Conservation (phyloP, 2,113 vertebrate species). For the Ardeotis arabs region DNA sequence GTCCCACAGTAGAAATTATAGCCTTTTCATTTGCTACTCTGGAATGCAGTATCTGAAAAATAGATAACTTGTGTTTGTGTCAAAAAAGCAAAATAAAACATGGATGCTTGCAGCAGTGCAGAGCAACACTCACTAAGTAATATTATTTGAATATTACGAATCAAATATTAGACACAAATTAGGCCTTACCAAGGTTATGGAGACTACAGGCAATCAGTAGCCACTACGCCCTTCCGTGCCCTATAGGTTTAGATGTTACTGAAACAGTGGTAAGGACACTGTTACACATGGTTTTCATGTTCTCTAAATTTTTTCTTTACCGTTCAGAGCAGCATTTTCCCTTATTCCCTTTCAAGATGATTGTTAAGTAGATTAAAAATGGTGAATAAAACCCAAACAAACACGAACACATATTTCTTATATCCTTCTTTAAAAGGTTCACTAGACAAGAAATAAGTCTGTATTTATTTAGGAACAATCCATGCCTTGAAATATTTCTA, state of each 20-base stretch:
- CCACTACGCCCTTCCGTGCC: background rate
- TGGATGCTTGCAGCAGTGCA: constrained; percentile 23
- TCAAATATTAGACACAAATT: background rate
- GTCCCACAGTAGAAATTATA: background rate
- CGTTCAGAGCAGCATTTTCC: background rate
- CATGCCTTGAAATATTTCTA: background rate
- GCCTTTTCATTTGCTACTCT: constrained; percentile 1
- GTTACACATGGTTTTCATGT: background rate
- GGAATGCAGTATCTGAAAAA: constrained; percentile 11
- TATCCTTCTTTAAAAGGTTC: background rate
- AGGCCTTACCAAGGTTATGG: background rate
- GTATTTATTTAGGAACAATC: background rate
- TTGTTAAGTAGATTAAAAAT: background rate
- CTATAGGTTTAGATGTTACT: background rate
- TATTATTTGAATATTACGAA: background rate
- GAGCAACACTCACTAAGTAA: background rate
- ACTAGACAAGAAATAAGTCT: background rate
- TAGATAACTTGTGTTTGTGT: constrained; percentile 6
- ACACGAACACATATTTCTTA: background rate
- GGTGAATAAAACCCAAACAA: background rate
- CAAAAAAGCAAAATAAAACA: background rate
- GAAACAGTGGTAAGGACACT: background rate
- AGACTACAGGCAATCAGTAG: background rate
- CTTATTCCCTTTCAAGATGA: background rate
- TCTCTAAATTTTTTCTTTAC: background rate